Evolutionary conservation across 64 coral and sea anemone species (phyloP), one percentile per base, ranked within the genome.

Genomic region (Exaiptasia diaphana): DNA sequence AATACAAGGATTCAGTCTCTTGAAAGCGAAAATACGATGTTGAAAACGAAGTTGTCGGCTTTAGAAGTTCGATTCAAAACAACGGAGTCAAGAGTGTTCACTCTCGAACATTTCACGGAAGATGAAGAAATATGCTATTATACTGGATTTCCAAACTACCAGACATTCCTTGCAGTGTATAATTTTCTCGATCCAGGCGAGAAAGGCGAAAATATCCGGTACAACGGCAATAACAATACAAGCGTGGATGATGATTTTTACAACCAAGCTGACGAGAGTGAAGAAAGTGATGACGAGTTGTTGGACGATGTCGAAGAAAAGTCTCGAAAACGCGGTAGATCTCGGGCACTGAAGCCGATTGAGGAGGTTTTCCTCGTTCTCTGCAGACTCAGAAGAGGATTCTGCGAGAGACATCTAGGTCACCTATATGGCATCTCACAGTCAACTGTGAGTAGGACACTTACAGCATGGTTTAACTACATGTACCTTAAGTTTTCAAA

Each of bases 131-230:
- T n/a, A n/a, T n/a, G 60, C 30, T 86, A 76, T 87, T 87, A 68
- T 49, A 87, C 27, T 10, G 59, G 78, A 44, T 87, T 79, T 62
- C 59, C 85, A 52, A 79, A 88, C 53, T 77, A 37, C 38, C 3
- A 50, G 5, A 58, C 34, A 20, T 78, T 78, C 35, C 12, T 78
- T 15, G 0, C 50, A 11, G 37, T 44, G 32, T 78, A 20, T 22
- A 44, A 78, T 30, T 78, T 57, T 58, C 75, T 78, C 14, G 49
- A 43, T 29, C 33, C 42, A 49, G 72, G 72, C 17, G 0, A 27
- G 23, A 2, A 75, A 4, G 72, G 72, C 9, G 41, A 75, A 50
- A 75, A 75, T 38, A 75, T 75, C 3, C 23, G 72, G 36, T 75
- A 75, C 44, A 50, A 44, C 33, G 73, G 0, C 10, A 0, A 9